Conservation (phyloP, 2,113 vertebrate genomes). For the Otocyon megalotis region DNA sequence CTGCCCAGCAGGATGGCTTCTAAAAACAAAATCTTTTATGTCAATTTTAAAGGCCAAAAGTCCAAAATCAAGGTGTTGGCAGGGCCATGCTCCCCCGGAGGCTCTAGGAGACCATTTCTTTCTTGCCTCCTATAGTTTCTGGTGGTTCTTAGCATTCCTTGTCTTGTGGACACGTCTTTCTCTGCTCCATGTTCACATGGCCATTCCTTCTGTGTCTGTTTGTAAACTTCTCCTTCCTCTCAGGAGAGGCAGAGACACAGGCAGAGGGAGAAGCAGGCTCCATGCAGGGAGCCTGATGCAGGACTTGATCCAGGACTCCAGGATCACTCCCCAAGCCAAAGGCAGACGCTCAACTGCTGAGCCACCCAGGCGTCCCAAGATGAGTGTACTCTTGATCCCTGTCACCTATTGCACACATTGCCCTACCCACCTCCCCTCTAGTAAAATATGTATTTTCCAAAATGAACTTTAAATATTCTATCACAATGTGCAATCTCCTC, state of each 20-base stretch:
- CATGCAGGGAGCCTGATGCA: too few species aligned
- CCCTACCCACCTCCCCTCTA: neutral
- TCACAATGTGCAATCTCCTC: neutral
- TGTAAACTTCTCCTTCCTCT: neutral
- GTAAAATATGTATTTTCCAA: neutral
- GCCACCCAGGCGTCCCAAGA: neutral
- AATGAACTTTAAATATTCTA: neutral
- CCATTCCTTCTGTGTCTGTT: neutral
- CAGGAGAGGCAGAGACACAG: too few species aligned
- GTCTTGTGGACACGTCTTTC: neutral
- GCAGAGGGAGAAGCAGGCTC: too few species aligned
- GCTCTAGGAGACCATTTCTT: neutral
- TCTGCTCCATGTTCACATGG: neutral
- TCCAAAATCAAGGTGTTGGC: neutral
- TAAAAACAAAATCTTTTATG: neutral
- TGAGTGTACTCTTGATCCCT: neutral
- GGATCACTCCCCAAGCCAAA: too few species aligned
- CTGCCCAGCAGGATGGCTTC: neutral
- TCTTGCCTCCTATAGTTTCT: neutral
- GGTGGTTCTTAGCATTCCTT: neutral
- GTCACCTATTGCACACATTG: neutral
- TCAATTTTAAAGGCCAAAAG: neutral
- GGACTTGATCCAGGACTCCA: too few species aligned
- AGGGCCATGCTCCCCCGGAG: neutral
- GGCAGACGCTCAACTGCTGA: too few species aligned